Evolutionary conservation across 2,797 vertebrate genomes (phyloP).

Genomic region (Gephyroberyx darwinii): DNA sequence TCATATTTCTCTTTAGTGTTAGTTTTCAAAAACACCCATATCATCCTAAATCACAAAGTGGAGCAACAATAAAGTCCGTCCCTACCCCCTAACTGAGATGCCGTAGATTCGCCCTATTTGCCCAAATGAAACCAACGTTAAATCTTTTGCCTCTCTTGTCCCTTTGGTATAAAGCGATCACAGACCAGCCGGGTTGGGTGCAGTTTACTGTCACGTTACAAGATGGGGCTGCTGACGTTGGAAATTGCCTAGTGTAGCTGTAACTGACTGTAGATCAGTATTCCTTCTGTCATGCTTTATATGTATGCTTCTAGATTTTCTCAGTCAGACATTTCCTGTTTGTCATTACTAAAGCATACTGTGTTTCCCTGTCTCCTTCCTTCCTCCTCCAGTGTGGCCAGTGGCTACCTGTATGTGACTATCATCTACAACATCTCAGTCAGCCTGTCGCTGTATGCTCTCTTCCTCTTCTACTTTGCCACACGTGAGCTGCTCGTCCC

Average conservation of each 20-base stretch:
- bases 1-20: not conserved
- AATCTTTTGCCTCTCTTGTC: no score
- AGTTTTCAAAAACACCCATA: not conserved
- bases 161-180: no score
- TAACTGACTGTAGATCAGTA: not conserved
- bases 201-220: no score
- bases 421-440: slow-evolving; percentile 99
- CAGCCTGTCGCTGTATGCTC: slow-evolving; percentile 95
- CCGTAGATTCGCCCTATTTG: no score
- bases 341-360: not conserved
- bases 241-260: no score
- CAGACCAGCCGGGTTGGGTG: no score
- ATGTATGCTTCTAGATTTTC: no score
- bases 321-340: not conserved
- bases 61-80: no score
- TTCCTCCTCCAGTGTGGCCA: slow-evolving; percentile 85
- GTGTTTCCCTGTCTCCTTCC: not conserved
- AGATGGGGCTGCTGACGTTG: no score
- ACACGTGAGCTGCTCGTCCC: slow-evolving; percentile 94
- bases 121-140: no score
- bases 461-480: slow-evolving; percentile 98
- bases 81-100: no score
- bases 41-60: no score
- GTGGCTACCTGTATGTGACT: slow-evolving; percentile 95
- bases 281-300: not conserved